Evolutionary conservation across 1,140 invertebrate species (phyloP).

Genomic region (Leptonema lineaticorne): DNA sequence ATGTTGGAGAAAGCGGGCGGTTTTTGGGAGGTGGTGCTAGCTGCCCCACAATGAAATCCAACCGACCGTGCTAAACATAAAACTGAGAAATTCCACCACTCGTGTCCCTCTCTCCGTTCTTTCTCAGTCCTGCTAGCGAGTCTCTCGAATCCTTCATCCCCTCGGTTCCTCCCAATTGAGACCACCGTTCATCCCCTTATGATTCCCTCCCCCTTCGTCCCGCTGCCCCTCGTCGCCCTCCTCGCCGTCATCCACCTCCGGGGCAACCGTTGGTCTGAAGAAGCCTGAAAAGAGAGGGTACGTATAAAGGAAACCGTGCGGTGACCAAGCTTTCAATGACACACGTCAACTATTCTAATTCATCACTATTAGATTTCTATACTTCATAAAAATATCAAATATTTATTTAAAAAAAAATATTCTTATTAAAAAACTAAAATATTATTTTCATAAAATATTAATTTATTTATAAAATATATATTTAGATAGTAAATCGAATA

Average conservation of each 20-base stretch:
- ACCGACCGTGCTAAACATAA: constrained; percentile 41
- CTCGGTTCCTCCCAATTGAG: not conserved
- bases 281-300: constrained; percentile 32
- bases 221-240: not conserved
- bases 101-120: constrained; percentile 29
- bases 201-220: not conserved
- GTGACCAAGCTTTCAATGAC: constrained; percentile 2
- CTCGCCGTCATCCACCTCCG: constrained; percentile 28
- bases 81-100: constrained; percentile 40
- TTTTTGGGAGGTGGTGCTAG: too few relatives aligned
- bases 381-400: too few relatives aligned
- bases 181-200: not conserved
- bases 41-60: constrained; percentile 41
- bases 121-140: constrained; percentile 20
- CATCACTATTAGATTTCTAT: too few relatives aligned
- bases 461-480: too few relatives aligned
- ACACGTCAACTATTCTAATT: too few relatives aligned
- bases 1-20: not conserved
- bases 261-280: constrained; percentile 32
- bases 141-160: constrained; percentile 14
- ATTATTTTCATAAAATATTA: too few relatives aligned
- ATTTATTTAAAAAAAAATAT: too few relatives aligned
- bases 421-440: too few relatives aligned
- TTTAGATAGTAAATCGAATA: too few relatives aligned
- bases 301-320: constrained; percentile 19